A percentile compares a stretch with the other conserved stretches of the same genome.
These are phyloP conservation scores for Neosilurus hyrtlii DNA, from an alignment of 2,797 vertebrate species.

Conservation along the genomic window DNA sequence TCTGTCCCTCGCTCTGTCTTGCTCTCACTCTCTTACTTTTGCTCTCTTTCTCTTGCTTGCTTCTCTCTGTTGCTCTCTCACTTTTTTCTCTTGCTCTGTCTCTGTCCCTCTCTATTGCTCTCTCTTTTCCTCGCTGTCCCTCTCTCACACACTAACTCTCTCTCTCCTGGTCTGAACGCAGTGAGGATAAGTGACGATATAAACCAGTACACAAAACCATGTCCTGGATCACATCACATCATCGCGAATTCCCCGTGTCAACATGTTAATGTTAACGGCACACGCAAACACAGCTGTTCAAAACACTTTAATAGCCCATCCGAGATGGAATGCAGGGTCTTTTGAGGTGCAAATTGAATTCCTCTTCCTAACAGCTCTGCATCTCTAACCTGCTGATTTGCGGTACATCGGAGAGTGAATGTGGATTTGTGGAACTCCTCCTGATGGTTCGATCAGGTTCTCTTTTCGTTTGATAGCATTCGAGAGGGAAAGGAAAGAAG, in stretches of 20 bases:
- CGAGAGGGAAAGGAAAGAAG: no score
- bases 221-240: conserved; percentile 10
- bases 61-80: no score
- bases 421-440: background rate
- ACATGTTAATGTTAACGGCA: conserved; percentile 43
- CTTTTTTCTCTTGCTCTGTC: no score
- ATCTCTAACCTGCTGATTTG: background rate
- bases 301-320: conserved; percentile 12
- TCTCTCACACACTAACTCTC: no score
- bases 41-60: no score
- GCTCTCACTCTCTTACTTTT: background rate
- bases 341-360: conserved; percentile 37
- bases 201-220: conserved; percentile 10
- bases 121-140: no score
- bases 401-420: no score
- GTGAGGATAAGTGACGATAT: background rate
- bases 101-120: no score
- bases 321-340: conserved; percentile 25
- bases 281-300: conserved; percentile 48
- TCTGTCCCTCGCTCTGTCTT: background rate
- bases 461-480: no score
- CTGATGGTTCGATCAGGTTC: no score
- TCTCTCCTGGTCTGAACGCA: conserved; percentile 5
- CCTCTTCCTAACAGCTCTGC: background rate
- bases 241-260: conserved; percentile 38